Conservation (phyloP, 92 coral and sea anemone species). For the Phenganax marumi region DNA sequence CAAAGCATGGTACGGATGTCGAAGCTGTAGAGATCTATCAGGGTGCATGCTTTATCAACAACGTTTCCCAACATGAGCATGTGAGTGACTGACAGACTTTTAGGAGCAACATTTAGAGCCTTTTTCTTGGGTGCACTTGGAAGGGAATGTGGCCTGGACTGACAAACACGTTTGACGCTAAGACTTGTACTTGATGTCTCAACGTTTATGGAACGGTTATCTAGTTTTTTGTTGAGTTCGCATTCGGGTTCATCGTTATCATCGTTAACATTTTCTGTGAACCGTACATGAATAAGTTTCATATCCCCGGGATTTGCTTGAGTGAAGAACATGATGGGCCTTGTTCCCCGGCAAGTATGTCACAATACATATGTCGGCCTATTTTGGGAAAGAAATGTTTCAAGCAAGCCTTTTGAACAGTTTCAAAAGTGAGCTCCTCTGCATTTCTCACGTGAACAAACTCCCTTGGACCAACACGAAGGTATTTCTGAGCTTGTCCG, state of each 20-base stretch:
- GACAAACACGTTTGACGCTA: background rate
- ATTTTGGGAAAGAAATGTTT: slow-evolving; percentile 20
- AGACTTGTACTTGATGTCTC: background rate
- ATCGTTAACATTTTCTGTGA: slow-evolving; percentile 1
- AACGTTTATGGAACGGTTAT: background rate
- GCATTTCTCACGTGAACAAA: slow-evolving; percentile 19
- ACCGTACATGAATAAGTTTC: slow-evolving; percentile 14
- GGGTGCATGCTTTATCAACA: slow-evolving; percentile 46
- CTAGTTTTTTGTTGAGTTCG: background rate
- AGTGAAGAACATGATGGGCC: slow-evolving; percentile 24
- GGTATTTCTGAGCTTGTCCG: slow-evolving; percentile 18
- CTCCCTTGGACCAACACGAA: background rate
- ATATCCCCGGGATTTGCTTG: slow-evolving; percentile 14
- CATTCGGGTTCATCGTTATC: background rate
- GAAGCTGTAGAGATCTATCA: slow-evolving; percentile 58
- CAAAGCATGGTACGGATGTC: slow-evolving; percentile 59
- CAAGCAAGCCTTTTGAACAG: slow-evolving; percentile 17
- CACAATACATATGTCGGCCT: slow-evolving; percentile 9
- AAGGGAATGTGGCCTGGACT: background rate
- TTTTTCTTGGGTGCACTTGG: background rate
- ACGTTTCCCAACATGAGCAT: slow-evolving; percentile 66
- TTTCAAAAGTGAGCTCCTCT: slow-evolving; percentile 6
- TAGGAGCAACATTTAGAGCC: too few relatives aligned
- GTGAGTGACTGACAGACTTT: background rate
- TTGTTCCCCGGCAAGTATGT: slow-evolving; percentile 28